These are phyloP conservation scores for Phrixothrix hirtus DNA, from an alignment of 2,888 invertebrate genomes.

Conservation along the genomic window DNA sequence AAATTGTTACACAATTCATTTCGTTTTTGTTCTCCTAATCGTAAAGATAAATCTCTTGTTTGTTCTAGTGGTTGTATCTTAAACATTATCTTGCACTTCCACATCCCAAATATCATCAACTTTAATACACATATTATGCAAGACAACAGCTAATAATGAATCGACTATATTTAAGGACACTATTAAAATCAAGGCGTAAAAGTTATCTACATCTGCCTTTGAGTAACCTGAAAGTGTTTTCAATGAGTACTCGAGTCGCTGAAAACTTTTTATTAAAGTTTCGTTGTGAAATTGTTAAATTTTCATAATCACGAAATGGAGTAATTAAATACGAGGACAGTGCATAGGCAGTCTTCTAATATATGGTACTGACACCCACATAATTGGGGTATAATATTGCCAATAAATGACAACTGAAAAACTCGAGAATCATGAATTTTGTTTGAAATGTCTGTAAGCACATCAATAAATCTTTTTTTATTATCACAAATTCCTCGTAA, in stretches of 20 bases:
- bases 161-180: background rate
- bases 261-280: background rate
- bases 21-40: no score
- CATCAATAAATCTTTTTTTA: constrained; percentile 5
- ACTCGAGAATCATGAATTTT: constrained; percentile 7
- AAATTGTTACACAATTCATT: no score
- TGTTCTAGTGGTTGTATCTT: background rate
- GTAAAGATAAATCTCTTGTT: background rate
- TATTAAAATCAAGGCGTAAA: background rate
- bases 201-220: background rate
- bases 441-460: background rate
- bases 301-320: constrained; percentile 1
- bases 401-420: background rate
- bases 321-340: background rate
- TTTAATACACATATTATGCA: background rate
- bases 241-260: background rate
- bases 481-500: constrained; percentile 5
- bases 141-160: background rate
- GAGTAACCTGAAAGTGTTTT: constrained; percentile 1
- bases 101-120: background rate
- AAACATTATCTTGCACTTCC: background rate
- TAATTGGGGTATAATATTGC: background rate
- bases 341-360: background rate
- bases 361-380: background rate
- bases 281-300: background rate